Conservation (phyloP, 2,113 vertebrate genomes). For the Oncorhynchus masou region DNA sequence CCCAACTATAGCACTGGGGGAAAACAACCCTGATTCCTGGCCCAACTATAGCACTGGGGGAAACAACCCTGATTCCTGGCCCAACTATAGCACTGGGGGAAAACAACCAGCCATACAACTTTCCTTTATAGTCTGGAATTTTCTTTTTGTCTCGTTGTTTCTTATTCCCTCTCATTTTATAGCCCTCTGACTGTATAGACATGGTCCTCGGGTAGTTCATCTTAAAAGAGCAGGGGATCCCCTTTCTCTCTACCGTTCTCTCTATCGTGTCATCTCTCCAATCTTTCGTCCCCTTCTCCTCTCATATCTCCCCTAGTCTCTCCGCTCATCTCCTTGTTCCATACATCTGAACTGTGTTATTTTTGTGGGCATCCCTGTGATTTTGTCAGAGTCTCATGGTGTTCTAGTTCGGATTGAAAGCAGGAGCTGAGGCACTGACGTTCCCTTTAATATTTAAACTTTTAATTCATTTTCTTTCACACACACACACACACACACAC, state of each 20-base stretch:
- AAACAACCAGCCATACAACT: not conserved
- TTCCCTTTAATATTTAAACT: slow-evolving; percentile 1
- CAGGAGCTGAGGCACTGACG: not conserved
- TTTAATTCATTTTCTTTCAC: not conserved
- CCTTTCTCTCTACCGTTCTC: not conserved
- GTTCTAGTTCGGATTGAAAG: not conserved
- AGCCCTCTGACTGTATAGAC: not conserved
- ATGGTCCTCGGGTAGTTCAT: not conserved
- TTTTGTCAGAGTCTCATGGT: not conserved
- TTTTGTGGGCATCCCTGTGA: not conserved
- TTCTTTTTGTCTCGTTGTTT: not conserved
- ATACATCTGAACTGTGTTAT: not conserved
- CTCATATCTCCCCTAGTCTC: not conserved
- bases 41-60: too few species aligned
- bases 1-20: too few species aligned
- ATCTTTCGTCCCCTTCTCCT: not conserved
- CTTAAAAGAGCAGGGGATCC: too few species aligned
- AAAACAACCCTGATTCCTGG: too few species aligned
- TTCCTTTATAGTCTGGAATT: not conserved
- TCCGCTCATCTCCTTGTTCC: not conserved
- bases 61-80: too few species aligned
- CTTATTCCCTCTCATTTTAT: not conserved
- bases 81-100: too few species aligned
- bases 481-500: not conserved
- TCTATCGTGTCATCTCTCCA: not conserved